Percentiles rank a stretch among this genome's conserved stretches.
Conservation (phyloP, 2,888 invertebrate genomes). For the Stegophylla sp. region DNA sequence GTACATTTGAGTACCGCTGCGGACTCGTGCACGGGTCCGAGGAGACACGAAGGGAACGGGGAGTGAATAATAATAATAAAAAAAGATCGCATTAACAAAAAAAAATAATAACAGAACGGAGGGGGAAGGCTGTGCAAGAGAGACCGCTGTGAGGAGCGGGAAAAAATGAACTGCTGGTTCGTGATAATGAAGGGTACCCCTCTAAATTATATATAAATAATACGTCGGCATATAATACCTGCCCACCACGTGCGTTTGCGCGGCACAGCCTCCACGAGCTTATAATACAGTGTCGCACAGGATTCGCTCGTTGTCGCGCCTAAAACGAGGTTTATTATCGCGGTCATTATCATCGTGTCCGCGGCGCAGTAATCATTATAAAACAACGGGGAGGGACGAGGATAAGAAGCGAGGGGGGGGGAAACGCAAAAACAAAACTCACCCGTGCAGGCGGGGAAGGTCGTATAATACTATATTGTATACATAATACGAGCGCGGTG, state of each 20-base stretch:
- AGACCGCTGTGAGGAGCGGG: neutral
- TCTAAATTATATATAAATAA: neutral
- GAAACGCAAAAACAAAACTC: neutral
- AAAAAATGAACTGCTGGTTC: constrained; percentile 4
- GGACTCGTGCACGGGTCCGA: constrained; percentile 34
- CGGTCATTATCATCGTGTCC: constrained; percentile 40
- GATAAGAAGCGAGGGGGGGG: neutral
- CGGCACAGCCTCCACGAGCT: no score
- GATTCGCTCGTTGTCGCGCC: constrained; percentile 32
- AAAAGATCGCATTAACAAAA: constrained; percentile 48
- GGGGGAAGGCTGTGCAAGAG: neutral
- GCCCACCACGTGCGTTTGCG: no score
- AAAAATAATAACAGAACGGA: constrained; percentile 16
- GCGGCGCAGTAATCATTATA: constrained; percentile 32
- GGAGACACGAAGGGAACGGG: neutral
- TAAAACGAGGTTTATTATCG: constrained; percentile 50
- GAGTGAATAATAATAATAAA: constrained; percentile 3
- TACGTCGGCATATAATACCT: no score
- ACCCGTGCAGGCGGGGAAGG: neutral
- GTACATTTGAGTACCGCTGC: neutral
- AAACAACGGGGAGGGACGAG: neutral
- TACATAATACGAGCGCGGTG: neutral
- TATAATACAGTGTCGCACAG: neutral
- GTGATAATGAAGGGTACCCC: constrained; percentile 51
- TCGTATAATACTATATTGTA: no score